Evolutionary conservation across 2,797 vertebrate genomes (phyloP).

Genomic region (Paratrypauchen microcephalus): DNA sequence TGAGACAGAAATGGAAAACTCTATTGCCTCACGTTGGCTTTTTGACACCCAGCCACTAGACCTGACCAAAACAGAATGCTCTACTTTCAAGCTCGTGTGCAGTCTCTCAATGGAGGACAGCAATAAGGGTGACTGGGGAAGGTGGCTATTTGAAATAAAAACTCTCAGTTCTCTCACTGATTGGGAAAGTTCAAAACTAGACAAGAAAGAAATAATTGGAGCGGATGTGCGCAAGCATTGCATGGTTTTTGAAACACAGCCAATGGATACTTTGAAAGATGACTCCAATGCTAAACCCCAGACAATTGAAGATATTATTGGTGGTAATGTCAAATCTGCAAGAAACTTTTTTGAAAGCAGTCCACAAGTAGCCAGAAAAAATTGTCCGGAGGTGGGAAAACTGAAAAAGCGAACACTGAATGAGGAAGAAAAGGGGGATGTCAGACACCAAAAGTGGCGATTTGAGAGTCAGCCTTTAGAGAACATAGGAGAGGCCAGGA

Average conservation of each 20-base stretch:
- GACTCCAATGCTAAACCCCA: constrained; percentile 70
- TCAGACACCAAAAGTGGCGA: constrained; percentile 89
- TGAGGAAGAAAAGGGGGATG: constrained; percentile 86
- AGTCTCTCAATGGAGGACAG: constrained; percentile 87
- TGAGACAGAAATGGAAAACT: constrained; percentile 82
- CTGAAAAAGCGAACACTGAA: constrained; percentile 77
- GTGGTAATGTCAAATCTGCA: constrained; percentile 86
- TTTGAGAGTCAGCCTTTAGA: constrained; percentile 89
- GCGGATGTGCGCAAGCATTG: constrained; percentile 87
- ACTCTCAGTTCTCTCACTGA: constrained; percentile 80
- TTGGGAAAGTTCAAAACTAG: constrained; percentile 68
- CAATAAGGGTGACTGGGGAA: constrained; percentile 76
- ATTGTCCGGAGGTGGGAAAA: constrained; percentile 81
- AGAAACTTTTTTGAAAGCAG: constrained; percentile 89
- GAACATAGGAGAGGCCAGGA: constrained; percentile 86
- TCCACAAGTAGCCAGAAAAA: constrained; percentile 79
- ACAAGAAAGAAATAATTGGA: constrained; percentile 82
- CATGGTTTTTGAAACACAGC: constrained; percentile 89
- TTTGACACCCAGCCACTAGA: constrained; percentile 87
- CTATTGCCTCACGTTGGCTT: constrained; percentile 83
- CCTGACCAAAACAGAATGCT: constrained; percentile 71
- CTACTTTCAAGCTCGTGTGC: constrained; percentile 80
- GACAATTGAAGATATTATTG: constrained; percentile 82
- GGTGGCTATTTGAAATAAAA: constrained; percentile 89
- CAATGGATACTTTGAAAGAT: constrained; percentile 86